Evolutionary conservation across 2,888 invertebrate species (phyloP).

Genomic region (Eilema depressum): DNA sequence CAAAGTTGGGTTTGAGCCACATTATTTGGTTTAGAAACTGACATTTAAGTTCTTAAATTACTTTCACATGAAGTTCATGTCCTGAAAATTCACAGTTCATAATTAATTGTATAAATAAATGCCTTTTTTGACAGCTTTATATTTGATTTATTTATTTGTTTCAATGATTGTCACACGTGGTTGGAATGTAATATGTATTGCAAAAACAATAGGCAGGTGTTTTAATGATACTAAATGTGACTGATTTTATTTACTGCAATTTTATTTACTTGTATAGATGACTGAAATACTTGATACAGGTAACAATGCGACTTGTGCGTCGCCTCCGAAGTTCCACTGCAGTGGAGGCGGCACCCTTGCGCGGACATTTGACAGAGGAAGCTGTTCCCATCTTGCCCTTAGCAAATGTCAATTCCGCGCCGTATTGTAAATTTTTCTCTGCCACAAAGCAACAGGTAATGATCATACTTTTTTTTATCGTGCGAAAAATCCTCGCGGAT

Average conservation of each 20-base stretch:
- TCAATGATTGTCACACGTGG: too few relatives aligned
- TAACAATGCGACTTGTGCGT: conserved; percentile 93
- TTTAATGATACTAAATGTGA: too few relatives aligned
- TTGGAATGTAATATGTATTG: too few relatives aligned
- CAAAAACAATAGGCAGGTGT: too few relatives aligned
- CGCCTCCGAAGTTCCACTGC: conserved; percentile 90
- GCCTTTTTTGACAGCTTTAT: too few relatives aligned
- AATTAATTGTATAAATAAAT: too few relatives aligned
- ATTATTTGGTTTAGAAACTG: neutral
- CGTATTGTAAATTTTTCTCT: conserved; percentile 92
- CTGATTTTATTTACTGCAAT: too few relatives aligned
- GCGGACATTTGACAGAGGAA: conserved; percentile 82
- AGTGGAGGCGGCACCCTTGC: conserved; percentile 88
- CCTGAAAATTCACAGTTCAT: neutral
- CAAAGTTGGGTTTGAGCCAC: neutral
- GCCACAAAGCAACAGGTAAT: conserved; percentile 90
- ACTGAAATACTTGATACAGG: conserved; percentile 57
- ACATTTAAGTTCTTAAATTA: neutral
- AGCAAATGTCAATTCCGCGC: conserved; percentile 79
- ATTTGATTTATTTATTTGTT: too few relatives aligned
- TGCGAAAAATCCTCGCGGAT: too few relatives aligned
- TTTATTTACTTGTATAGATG: neutral
- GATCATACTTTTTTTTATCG: too few relatives aligned
- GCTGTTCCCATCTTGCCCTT: conserved; percentile 67
- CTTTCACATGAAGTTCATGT: too few relatives aligned